Evolutionary conservation across 1,140 invertebrate genomes (phyloP).

Genomic region (Drosophila ironensis): DNA sequence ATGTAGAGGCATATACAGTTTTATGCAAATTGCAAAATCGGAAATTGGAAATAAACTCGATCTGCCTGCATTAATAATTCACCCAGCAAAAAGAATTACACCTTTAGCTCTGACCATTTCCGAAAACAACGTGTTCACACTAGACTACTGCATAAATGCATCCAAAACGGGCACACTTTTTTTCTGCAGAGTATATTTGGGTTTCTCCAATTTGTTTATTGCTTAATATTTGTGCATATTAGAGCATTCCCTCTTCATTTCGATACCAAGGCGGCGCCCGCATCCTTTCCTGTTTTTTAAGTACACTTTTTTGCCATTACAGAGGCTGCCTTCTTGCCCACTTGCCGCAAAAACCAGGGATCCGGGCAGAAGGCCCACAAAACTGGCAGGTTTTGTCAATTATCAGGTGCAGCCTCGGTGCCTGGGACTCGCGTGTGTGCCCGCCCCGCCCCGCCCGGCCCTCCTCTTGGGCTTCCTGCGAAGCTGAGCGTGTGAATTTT

Average conservation of each 20-base stretch:
- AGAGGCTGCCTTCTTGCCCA: slow-evolving; percentile 47
- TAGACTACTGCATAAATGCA: too few species aligned
- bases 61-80: too few species aligned
- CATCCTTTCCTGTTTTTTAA: neutral
- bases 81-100: too few species aligned
- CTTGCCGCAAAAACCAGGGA: slow-evolving; percentile 40
- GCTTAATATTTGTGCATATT: too few species aligned
- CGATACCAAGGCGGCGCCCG: neutral
- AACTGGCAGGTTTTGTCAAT: slow-evolving; percentile 75
- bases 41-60: too few species aligned
- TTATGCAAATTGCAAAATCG: too few species aligned
- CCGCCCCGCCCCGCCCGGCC: neutral
- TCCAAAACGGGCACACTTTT: too few species aligned
- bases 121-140: too few species aligned
- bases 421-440: neutral
- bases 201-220: too few species aligned
- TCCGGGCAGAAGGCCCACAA: slow-evolving; percentile 12
- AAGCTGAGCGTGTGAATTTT: slow-evolving; percentile 67
- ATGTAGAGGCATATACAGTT: too few species aligned
- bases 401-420: slow-evolving; percentile 57
- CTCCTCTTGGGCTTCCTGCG: neutral
- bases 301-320: neutral
- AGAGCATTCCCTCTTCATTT: neutral
- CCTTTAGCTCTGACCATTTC: too few species aligned
- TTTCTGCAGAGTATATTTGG: too few species aligned